Evolutionary conservation across 2,797 vertebrate species (phyloP).

Genomic region (Lemur catta): DNA sequence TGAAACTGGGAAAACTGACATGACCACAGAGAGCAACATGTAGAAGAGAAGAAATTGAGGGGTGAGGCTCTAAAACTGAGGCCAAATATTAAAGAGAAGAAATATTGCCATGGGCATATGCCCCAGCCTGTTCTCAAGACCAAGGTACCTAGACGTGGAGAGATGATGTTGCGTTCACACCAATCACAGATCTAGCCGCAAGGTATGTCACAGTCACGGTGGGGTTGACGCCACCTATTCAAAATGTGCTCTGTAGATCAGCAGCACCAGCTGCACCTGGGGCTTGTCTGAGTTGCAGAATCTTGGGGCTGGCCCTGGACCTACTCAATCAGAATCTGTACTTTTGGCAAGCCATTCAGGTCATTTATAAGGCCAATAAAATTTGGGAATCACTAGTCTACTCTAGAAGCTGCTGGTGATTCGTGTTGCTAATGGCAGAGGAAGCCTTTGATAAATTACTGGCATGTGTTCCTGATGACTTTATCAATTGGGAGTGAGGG

Average conservation of each 20-base stretch:
- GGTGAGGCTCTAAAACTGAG: neutral
- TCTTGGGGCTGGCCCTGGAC: neutral
- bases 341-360: neutral
- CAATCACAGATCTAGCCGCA: neutral
- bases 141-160: neutral
- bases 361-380: neutral
- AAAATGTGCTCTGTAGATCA: neutral
- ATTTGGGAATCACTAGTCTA: neutral
- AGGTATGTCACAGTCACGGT: accelerated
- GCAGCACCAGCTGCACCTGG: no score
- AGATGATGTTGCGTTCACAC: neutral
- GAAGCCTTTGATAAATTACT: neutral
- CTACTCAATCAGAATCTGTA: neutral
- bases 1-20: neutral
- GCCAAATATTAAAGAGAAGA: neutral
- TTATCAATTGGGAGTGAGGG: neutral
- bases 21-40: neutral
- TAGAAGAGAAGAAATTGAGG: neutral
- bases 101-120: neutral
- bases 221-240: accelerated
- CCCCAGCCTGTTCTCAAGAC: neutral
- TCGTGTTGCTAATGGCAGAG: neutral
- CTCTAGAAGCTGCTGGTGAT: neutral
- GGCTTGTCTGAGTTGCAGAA: neutral
- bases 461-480: neutral